Evolutionary conservation across 2,888 invertebrate genomes (phyloP), one percentile per base, ranked within the genome.

Genomic region (Brenthis daphne): DNA sequence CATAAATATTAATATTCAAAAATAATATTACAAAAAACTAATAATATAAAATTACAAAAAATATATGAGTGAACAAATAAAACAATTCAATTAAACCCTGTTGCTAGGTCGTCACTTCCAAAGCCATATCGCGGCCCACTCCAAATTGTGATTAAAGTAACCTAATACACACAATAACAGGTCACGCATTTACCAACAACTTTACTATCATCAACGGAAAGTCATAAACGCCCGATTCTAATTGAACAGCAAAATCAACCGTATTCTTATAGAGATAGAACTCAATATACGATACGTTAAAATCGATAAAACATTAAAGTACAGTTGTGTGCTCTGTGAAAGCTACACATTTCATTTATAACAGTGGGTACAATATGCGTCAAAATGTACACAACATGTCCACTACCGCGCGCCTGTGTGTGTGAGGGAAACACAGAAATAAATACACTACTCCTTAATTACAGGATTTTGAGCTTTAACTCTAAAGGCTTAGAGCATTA

Each of bases 81-180:
- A 80, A 86, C 85, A 86, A 84, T 80, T 82, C 83, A 85, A 89
- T 89, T 85, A 77, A 81, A 79, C 80, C 75, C 79, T 83, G 85
- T 88, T 86, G 85, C 86, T 82, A 86, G 82, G 85, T 86, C 84
- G 84, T 83, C 87, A 83, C 81, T 84, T 84, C 84, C 85, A 90
- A 91, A 91, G 89, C 87, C 89, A 88, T 90, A 91, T 85, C 86
- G 85, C 88, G 83, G 84, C 88, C 87, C 89, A 90, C 90, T 91
- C 91, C 86, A 89, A 92, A 91, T 91, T 90, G 91, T 92, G 92
- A 92, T 92, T 92, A 92, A 92, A 89, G 86, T 88, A 90, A 88
- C 90, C 90, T 89, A 91, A 92, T 91, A 90, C 90, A 92, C 90
- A 92, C 91, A 92, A 90, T 90, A 91, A 92, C 92, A 90, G 90